Percentiles rank a stretch among this genome's conserved stretches.
These are phyloP conservation scores for Aquatica leii DNA, from an alignment of 2,888 invertebrate species.

Conservation along the genomic window DNA sequence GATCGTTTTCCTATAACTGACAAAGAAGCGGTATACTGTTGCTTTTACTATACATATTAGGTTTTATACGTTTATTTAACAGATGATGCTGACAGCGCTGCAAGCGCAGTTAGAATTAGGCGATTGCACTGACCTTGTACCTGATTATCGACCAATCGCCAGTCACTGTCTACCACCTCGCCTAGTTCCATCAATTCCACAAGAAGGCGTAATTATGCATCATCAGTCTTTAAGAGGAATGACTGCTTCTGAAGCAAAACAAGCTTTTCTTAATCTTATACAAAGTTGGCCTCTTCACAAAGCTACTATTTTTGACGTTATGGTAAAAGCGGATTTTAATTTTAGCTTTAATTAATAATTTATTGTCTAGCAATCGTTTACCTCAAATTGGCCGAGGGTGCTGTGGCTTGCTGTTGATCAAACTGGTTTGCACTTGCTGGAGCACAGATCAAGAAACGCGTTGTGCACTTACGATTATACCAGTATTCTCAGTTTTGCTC, in stretches of 20 bases:
- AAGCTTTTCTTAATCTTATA: constrained; percentile 90
- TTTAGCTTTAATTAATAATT: background rate
- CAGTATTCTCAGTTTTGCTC: constrained; percentile 89
- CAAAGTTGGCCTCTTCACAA: constrained; percentile 93
- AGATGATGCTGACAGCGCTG: constrained; percentile 93
- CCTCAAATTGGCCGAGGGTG: constrained; percentile 93
- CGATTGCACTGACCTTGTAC: constrained; percentile 76
- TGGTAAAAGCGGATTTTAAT: constrained; percentile 67
- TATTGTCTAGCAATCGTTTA: constrained; percentile 88
- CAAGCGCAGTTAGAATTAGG: constrained; percentile 93
- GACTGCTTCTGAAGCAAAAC: constrained; percentile 86
- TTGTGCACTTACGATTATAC: constrained; percentile 92
- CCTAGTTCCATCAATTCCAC: constrained; percentile 78
- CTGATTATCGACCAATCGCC: constrained; percentile 73
- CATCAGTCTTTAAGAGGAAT: constrained; percentile 91
- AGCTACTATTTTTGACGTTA: constrained; percentile 94
- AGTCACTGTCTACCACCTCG: constrained; percentile 85
- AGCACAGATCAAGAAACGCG: constrained; percentile 86
- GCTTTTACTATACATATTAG: too few species aligned
- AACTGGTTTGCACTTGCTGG: constrained; percentile 87
- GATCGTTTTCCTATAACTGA: constrained; percentile 93
- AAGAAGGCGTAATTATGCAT: constrained; percentile 87
- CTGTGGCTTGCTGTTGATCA: constrained; percentile 95
- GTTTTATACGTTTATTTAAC: constrained; percentile 41
- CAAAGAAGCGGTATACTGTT: constrained; percentile 90